Base-by-base conservation (phyloP, 2,113 vertebrate genomes). In the Tachuris rubrigastra region DNA sequence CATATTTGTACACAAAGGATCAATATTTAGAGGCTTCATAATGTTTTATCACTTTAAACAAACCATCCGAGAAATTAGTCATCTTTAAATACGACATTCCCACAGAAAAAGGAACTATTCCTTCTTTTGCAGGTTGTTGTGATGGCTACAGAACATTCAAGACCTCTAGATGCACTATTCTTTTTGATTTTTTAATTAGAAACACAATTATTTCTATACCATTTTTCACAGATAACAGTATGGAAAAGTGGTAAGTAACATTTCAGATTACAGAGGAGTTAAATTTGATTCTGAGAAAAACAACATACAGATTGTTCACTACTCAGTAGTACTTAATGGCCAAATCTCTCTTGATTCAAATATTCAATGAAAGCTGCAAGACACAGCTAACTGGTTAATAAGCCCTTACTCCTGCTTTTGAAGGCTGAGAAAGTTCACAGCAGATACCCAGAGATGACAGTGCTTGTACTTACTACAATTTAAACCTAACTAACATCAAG, bases 1-100 rank as follows among this genome's bases (percentile, higher is more conserved):
- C 12, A 6, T 27, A 82, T 76, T 65, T 89, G 91, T 94, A 87
- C 63, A 91, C 50, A 90, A 80, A 93, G 56, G 52, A 96, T 95
- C 85, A n/a, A 81, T 96, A 94, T 81, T 85, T 81, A 74, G 30
- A 85, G 21, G 68, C 39, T 83, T 35, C n/a, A 50, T 68, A 33
- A 49, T 74, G 73, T 44, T 50, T 80, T 31, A 35, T 46, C 49
- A 76, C 82, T 77, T 93, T 50, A 86, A 67, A 74, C 55, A 28
- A 35, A 28, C 25, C 76, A 69, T 59, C 8, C 42, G 62, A 67
- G 79, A 93, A 91, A 95, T 89, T 49, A 74, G 28, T 84, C 73
- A 87, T 65, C 39, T 56, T 90, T 81, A 78, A 52, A 81, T 78
- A 8, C 27, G 2, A 47, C 74, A 68, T 14, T 55, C 30, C 47